These are phyloP conservation scores for Hydractinia symbiolongicarpus DNA, from an alignment of 30 jellyfish, hydroid and myxozoan genomes.

Conservation along the genomic window DNA sequence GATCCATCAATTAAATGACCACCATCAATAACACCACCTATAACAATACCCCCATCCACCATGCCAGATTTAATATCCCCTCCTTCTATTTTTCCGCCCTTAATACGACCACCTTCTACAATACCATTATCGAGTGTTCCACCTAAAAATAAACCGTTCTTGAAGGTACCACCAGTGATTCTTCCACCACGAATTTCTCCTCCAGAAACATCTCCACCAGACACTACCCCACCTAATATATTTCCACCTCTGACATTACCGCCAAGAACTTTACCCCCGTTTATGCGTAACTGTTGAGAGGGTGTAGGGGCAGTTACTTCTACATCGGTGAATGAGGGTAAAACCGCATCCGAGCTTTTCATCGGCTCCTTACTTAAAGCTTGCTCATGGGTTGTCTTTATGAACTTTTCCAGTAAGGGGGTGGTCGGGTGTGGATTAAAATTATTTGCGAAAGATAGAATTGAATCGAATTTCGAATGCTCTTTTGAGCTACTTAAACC, in stretches of 20 bases:
- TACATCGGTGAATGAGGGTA: neutral
- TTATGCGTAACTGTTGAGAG: conserved; percentile 29
- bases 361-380: conserved; percentile 8
- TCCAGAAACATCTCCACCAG: conserved; percentile 89
- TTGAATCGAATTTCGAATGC: neutral
- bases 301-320: neutral
- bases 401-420: neutral
- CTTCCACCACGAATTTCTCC: conserved; percentile 72
- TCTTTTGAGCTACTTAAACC: neutral
- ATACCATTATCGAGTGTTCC: conserved; percentile 66
- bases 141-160: conserved; percentile 70
- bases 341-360: neutral
- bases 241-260: conserved; percentile 74
- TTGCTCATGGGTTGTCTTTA: conserved; percentile 22
- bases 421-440: conserved; percentile 8
- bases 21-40: conserved; percentile 80
- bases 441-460: neutral
- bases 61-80: conserved; percentile 69
- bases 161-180: conserved; percentile 59
- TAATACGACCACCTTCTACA: conserved; percentile 73
- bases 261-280: conserved; percentile 76
- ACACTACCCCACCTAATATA: conserved; percentile 70
- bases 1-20: conserved; percentile 76
- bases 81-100: conserved; percentile 71
- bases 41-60: conserved; percentile 72